Conservation (phyloP, 2,888 invertebrate genomes). For the Antheraea yamamai region DNA sequence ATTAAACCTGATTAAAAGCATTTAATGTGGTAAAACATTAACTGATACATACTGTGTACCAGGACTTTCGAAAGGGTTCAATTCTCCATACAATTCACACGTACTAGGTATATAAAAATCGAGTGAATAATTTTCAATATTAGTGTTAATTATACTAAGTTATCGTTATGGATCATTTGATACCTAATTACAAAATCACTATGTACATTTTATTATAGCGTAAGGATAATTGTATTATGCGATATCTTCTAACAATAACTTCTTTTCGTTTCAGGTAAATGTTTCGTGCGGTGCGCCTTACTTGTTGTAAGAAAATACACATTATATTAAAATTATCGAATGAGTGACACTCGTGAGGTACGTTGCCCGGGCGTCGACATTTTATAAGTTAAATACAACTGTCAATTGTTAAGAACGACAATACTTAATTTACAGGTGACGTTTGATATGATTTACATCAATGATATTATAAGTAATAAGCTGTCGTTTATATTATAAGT, state of each 20-base stretch:
- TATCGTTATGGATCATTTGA: neutral
- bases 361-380: neutral
- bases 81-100: too few relatives aligned
- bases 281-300: neutral
- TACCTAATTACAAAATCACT: neutral
- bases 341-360: neutral
- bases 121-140: neutral
- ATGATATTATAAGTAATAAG: too few relatives aligned
- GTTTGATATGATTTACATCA: neutral
- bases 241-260: neutral
- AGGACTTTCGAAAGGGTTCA: too few relatives aligned
- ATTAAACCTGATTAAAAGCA: too few relatives aligned
- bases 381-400: neutral
- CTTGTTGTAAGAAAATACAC: neutral
- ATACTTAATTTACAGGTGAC: neutral
- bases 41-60: too few relatives aligned
- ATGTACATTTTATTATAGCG: neutral
- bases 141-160: neutral
- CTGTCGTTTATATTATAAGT: too few relatives aligned
- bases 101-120: neutral
- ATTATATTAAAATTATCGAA: neutral
- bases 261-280: conserved; percentile 5
- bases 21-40: too few relatives aligned
- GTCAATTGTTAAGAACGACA: conserved; percentile 12
- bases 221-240: neutral